Evolutionary conservation across 2,113 vertebrate genomes (phyloP), one percentile per base, ranked within the genome.

Genomic region (Percina caprodes): DNA sequence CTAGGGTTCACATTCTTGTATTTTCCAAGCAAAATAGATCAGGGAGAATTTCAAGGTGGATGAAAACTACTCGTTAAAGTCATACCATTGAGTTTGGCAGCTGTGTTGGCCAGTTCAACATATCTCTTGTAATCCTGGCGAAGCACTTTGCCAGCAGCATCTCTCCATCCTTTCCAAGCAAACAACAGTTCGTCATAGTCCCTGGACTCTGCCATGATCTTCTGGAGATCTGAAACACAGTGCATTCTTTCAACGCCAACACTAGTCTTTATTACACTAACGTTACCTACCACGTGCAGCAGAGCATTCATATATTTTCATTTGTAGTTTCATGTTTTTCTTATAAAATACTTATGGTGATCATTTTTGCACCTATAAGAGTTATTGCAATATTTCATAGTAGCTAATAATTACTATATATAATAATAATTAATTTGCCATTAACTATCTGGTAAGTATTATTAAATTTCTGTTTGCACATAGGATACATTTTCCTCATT

Each of bases 161-260:
- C 95, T 48, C 97, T 89, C 98, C 98, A 99, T 82, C 95, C 95
- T 88, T 97, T 94, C 98, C 98, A 99, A 3, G 88, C 96, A 56
- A 97, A 98, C 5, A 97, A 79, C 52, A 99, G 94, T 33, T 98
- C 96, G 0, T 97, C 83, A 0, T 99, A 98, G 69, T 97, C 94
- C 77, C 92, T 94, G 51, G 95, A 97, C 18, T 91, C 95, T 55
- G 98, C 97, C 96, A 99, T 96, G 75, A 95, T 94, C 69, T 95
- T 86, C 5, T 96, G 97, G 82, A 99, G 96, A 82, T 98, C 98
- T 99, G 89, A 59, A 85, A 84, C 51, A 77, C 42, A 86, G 26
- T 42, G 45, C 18, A 18, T 19, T 51, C 5, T 23, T 72, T 11
- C 2, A 42, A 42, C 39, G 11, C 39, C 10, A 42, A 42, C 35